Evolutionary conservation across 2,113 vertebrate species (phyloP), one percentile per base, ranked within the genome.

Genomic region (Daphoenositta chrysoptera): DNA sequence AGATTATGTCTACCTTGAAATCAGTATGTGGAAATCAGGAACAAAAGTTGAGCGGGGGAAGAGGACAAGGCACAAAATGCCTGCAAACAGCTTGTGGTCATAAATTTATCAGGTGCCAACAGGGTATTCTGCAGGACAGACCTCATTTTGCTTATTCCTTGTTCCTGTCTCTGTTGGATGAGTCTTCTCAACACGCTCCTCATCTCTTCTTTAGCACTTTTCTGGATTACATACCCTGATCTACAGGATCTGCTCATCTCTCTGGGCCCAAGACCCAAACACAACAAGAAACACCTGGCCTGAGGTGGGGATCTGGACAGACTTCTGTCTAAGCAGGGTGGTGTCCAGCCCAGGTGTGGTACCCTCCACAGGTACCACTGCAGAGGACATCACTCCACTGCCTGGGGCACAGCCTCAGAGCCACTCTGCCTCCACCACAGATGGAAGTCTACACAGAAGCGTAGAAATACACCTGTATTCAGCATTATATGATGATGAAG

Each of bases 311-410:
- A 48, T 61, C 42, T 58, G 45, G 40, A 81, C 28, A 61, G 13
- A 50, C 18, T 37, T 65, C 61, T 35, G 18, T 6, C 33, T 54
- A 14, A 44, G 48, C 47, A 50, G 28, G 40, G 33, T 6, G 35
- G 16, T 20, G 75, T 23, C 37, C 76, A 69, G 48, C 22, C 3
- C 2, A 40, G 0, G 2, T 7, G 31, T 30, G 51, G 47, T 39
- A 58, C 5, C 10, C 3, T 0, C 48, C 44, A 54, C 0, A 17
- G 57, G 64, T 17, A 53, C 15, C n/a, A 14, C 45, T 1, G 1
- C 0, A 2, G n/a, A 31, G 37, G 42, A 78, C 45, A 39, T 27
- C n/a, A 30, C 23, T 37, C 30, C 1, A 0, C 28, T 75, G 75
- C 66, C n/a, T 5, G 8, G 16, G 14, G 27, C 60, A 82, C 24